Conservation (phyloP, 2,113 vertebrate species). For the Eublepharis macularius region DNA sequence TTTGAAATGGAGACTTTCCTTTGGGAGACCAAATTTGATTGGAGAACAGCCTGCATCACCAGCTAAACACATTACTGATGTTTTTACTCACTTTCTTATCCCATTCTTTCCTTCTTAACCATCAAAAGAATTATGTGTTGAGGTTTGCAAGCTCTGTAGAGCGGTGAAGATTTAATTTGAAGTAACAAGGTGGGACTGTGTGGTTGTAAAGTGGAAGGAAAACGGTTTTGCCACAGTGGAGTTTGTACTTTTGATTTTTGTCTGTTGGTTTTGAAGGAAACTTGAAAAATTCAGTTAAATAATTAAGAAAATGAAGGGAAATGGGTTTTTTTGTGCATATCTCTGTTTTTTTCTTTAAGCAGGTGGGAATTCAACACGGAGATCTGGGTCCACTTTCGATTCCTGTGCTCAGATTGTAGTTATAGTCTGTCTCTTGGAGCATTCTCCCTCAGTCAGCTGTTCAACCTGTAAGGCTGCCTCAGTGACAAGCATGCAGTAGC, state of each 20-base stretch:
- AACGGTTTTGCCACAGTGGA: not conserved
- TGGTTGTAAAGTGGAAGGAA: not conserved
- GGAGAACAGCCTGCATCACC: conserved; percentile 73
- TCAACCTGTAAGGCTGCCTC: too few relatives aligned
- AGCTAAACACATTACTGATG: conserved; percentile 80
- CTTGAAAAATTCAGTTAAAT: not conserved
- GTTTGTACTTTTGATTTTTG: not conserved
- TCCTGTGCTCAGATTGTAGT: too few relatives aligned
- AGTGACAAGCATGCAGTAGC: too few relatives aligned
- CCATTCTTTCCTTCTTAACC: conserved; percentile 26
- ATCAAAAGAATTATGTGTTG: conserved; percentile 29
- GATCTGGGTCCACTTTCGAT: too few relatives aligned
- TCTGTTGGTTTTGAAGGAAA: not conserved
- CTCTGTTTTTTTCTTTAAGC: too few relatives aligned
- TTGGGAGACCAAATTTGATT: conserved; percentile 82
- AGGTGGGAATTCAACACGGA: not conserved
- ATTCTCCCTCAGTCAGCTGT: too few relatives aligned
- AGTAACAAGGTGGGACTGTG: conserved; percentile 13
- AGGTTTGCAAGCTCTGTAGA: conserved; percentile 46
- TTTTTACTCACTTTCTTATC: conserved; percentile 74
- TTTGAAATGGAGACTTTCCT: conserved; percentile 80
- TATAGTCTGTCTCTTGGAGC: too few relatives aligned
- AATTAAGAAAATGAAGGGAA: not conserved
- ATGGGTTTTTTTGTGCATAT: too few relatives aligned
- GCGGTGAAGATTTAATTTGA: conserved; percentile 50